Conservation (phyloP, 2,797 vertebrate genomes). For the Schizopygopsis malacanthus region DNA sequence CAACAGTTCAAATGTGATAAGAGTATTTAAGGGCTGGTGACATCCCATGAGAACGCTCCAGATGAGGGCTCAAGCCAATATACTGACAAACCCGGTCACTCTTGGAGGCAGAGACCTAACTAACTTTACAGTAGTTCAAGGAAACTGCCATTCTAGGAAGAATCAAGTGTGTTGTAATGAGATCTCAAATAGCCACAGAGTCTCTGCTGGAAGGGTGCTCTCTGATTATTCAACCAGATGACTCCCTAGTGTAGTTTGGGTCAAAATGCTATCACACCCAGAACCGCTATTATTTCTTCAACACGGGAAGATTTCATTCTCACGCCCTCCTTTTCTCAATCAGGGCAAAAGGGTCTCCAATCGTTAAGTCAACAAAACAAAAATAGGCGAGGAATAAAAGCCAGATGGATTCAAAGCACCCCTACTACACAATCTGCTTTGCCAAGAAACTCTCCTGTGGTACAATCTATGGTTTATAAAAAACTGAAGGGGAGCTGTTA, state of each 20-base stretch:
- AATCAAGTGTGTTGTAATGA: slow-evolving; percentile 47
- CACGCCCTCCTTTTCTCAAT: slow-evolving; percentile 76
- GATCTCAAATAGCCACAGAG: slow-evolving; percentile 38
- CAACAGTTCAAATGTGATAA: slow-evolving; percentile 41
- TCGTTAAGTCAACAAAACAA: slow-evolving; percentile 75
- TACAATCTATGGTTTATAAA: slow-evolving; percentile 63
- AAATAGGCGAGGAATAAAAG: slow-evolving; percentile 80
- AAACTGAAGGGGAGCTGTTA: slow-evolving; percentile 40
- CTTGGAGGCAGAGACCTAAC: slow-evolving; percentile 52
- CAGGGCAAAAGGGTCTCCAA: slow-evolving; percentile 68
- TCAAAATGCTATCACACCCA: slow-evolving; percentile 78
- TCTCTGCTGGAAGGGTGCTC: slow-evolving; percentile 47
- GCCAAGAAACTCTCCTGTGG: slow-evolving; percentile 74
- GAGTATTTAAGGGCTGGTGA: slow-evolving; percentile 47
- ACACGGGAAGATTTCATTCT: slow-evolving; percentile 78
- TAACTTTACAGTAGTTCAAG: slow-evolving; percentile 33
- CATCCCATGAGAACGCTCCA: slow-evolving; percentile 42
- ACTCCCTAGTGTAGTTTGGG: slow-evolving; percentile 70
- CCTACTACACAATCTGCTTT: slow-evolving; percentile 68
- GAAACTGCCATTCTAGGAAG: slow-evolving; percentile 54
- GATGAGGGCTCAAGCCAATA: slow-evolving; percentile 48
- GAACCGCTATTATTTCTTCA: slow-evolving; percentile 73
- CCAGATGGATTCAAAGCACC: slow-evolving; percentile 82
- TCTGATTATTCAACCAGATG: slow-evolving; percentile 50
- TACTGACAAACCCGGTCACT: slow-evolving; percentile 67